Evolutionary conservation across 1,140 invertebrate species (phyloP).

Genomic region (Yoshiicerus persimilis): DNA sequence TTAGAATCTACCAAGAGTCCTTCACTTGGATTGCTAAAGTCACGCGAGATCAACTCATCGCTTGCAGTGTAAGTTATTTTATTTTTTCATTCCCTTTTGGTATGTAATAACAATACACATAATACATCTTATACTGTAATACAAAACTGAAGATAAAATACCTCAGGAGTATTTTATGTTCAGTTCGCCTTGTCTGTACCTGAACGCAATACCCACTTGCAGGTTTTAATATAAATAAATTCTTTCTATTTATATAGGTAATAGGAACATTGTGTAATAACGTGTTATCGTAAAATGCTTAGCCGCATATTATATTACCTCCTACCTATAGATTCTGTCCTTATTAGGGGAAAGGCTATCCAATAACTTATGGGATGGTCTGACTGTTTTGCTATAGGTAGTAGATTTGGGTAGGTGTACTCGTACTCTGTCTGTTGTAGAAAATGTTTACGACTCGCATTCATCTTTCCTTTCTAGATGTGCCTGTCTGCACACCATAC

Average conservation of each 20-base stretch:
- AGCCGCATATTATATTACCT: no score
- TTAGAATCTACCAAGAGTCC: slow-evolving; percentile 63
- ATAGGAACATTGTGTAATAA: no score
- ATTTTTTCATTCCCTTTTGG: not conserved
- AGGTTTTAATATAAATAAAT: no score
- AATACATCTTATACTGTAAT: no score
- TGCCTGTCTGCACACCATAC: not conserved
- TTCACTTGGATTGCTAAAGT: slow-evolving; percentile 54
- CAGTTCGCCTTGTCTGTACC: no score
- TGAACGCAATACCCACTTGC: no score
- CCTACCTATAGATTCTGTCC: not conserved
- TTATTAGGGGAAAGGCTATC: not conserved
- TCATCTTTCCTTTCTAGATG: not conserved
- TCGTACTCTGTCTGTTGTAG: not conserved
- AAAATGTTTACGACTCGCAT: slow-evolving; percentile 15
- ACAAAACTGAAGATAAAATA: no score
- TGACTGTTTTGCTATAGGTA: not conserved
- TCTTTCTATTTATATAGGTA: no score
- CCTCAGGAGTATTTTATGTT: no score
- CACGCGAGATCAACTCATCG: slow-evolving; percentile 48
- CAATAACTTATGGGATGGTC: not conserved
- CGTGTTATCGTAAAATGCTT: no score
- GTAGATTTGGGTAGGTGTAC: not conserved
- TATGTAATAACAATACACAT: not conserved
- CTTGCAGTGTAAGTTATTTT: slow-evolving; percentile 40